These are phyloP conservation scores for Latrodectus hesperus DNA, from an alignment of 2,888 invertebrate species.

Conservation along the genomic window DNA sequence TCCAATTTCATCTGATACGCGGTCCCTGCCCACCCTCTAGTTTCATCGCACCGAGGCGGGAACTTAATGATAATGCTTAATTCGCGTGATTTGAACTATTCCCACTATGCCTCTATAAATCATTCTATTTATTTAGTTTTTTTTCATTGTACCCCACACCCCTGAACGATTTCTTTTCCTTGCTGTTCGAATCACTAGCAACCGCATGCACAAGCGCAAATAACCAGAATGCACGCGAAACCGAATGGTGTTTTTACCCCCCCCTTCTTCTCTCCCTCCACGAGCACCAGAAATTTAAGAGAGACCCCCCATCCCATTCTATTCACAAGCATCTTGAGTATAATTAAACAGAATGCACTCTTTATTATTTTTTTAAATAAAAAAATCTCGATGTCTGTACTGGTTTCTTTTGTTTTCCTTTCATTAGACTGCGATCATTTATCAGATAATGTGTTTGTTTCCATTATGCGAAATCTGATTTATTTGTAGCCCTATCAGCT, in stretches of 20 bases:
- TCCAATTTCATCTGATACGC: constrained; percentile 21
- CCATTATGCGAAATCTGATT: neutral
- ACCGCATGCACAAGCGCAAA: constrained; percentile 46
- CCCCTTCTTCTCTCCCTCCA: neutral
- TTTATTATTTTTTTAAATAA: constrained; percentile 20
- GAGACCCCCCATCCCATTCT: neutral
- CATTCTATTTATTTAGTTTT: constrained; percentile 65
- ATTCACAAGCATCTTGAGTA: constrained; percentile 3
- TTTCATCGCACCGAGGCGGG: constrained; percentile 58
- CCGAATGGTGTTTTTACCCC: constrained; percentile 40
- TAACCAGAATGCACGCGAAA: constrained; percentile 44
- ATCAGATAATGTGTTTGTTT: neutral
- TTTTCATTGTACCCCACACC: constrained; percentile 18
- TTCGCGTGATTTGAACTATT: constrained; percentile 67
- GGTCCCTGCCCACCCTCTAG: constrained; percentile 27
- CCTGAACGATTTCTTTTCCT: constrained; percentile 52
- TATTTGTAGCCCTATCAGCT: too few species aligned
- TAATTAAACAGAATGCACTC: constrained; percentile 54
- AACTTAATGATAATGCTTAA: constrained; percentile 68
- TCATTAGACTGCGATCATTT: neutral
- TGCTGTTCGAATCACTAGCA: constrained; percentile 52
- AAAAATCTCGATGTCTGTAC: constrained; percentile 1
- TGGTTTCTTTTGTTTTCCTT: constrained; percentile 18
- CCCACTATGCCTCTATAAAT: constrained; percentile 56
- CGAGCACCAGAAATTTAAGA: constrained; percentile 2